A percentile compares a stretch with the other conserved stretches of the same genome.
Conservation (phyloP, 2,888 invertebrate genomes). For the Drosophila dives region DNA sequence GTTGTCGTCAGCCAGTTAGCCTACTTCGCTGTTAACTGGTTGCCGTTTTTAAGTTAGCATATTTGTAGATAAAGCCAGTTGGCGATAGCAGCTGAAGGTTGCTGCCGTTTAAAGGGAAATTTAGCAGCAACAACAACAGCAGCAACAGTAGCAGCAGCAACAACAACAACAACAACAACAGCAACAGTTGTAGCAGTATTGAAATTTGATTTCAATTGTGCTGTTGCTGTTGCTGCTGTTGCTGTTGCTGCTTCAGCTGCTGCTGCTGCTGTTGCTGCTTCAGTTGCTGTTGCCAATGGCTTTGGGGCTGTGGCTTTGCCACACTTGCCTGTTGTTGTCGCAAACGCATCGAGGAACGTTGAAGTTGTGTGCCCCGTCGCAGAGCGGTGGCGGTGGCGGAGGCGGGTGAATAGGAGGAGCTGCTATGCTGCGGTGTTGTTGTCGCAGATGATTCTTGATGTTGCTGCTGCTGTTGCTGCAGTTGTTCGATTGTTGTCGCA, state of each 20-base stretch:
- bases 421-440: conserved; percentile 51
- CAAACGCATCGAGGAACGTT: conserved; percentile 80
- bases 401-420: conserved; percentile 53
- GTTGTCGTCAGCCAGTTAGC: conserved; percentile 65
- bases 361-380: conserved; percentile 78
- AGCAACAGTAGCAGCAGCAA: not conserved
- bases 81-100: conserved; percentile 52
- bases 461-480: conserved; percentile 20
- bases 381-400: conserved; percentile 63
- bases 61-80: conserved; percentile 51
- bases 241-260: too few species aligned
- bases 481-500: conserved; percentile 17
- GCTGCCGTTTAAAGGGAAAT: conserved; percentile 31
- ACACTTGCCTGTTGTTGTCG: conserved; percentile 84
- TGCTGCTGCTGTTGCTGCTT: not conserved
- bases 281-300: not conserved
- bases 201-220: conserved; percentile 5
- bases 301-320: conserved; percentile 20
- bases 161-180: not conserved
- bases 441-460: conserved; percentile 35
- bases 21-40: conserved; percentile 68
- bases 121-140: conserved; percentile 11
- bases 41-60: conserved; percentile 42
- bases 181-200: not conserved
- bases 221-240: too few species aligned